Evolutionary conservation across 2,113 vertebrate genomes (phyloP), one percentile per base, ranked within the genome.

Genomic region (Aspiorhynchus laticeps): DNA sequence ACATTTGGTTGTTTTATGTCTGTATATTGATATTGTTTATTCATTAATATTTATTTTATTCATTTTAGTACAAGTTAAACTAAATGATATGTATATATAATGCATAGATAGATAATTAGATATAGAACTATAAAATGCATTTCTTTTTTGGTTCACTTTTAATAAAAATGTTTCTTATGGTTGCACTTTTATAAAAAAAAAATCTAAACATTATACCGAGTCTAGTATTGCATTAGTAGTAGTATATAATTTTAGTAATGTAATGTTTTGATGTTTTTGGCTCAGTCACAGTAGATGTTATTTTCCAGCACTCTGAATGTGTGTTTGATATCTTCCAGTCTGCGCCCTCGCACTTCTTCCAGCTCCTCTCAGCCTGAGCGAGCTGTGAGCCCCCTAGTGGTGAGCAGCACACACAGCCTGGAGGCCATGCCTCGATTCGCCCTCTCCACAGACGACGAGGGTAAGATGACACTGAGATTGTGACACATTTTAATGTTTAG

Each of bases 351-450:
- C 91, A 96, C 97, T 0, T 97, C 97, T 0, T 97, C 97, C 26
- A 96, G 96, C 74, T 96, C 97, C 43, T 97, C 96, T 87, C 96
- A 97, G 91, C 96, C 96, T 0, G 97, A 99, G 88, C 93, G 95
- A 8, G 96, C 96, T 86, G 92, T 88, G 85, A 97, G 96, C 89
- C 96, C 97, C 0, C 93, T 96, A 0, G 92, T 96, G 0, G 95
- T 96, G 90, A 96, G 93, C 92, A 97, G 96, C 92, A 96, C 97
- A 67, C 96, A 96, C 93, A 98, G 97, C 92, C 94, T 98, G 84
- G 97, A 99, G 90, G 96, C 96, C 0, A 98, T 98, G 97, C 97
- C 98, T 31, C 97, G 96, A 67, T 98, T 99, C 24, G 97, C 98
- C 83, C 96, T 99, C 89, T 99, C 98, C 24, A 98, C 97, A 0